A percentile compares a stretch with the other conserved stretches of the same genome.
Evolutionary conservation across 2,888 invertebrate species (phyloP).

Genomic region (Nowickia ferox): DNA sequence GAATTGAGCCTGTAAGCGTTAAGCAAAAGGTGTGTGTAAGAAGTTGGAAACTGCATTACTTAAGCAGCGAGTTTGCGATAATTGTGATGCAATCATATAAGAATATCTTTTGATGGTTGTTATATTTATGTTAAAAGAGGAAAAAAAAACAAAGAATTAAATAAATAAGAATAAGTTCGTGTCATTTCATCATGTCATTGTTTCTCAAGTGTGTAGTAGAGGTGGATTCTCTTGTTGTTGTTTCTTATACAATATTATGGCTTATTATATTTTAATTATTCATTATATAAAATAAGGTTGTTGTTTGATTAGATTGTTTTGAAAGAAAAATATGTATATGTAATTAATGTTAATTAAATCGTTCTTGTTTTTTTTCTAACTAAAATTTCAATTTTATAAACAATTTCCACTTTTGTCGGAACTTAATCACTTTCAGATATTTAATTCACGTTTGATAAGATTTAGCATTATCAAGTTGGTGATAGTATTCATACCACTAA

Average conservation of each 20-base stretch:
- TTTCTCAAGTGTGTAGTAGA: conserved; percentile 47
- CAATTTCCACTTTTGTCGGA: conserved; percentile 27
- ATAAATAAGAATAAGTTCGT: conserved; percentile 72
- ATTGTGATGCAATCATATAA: conserved; percentile 56
- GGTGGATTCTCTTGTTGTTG: conserved; percentile 22
- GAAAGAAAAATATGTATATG: background rate
- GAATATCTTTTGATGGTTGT: conserved; percentile 54
- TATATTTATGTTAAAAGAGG: conserved; percentile 10
- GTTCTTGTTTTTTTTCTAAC: background rate
- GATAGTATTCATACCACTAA: conserved; percentile 7
- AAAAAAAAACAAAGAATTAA: conserved; percentile 1
- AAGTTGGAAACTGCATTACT: conserved; percentile 66
- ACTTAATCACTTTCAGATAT: conserved; percentile 31
- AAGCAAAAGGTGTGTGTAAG: conserved; percentile 43
- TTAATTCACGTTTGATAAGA: conserved; percentile 50
- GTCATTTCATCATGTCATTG: conserved; percentile 60
- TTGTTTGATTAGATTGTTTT: background rate
- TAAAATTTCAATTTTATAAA: background rate
- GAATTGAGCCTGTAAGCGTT: conserved; percentile 57
- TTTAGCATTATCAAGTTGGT: conserved; percentile 31
- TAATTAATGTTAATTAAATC: background rate
- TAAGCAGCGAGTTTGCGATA: conserved; percentile 51
- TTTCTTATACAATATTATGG: conserved; percentile 3
- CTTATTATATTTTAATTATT: conserved; percentile 22
- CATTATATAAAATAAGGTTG: conserved; percentile 5